A percentile compares a stretch with the other conserved stretches of the same genome.
These are phyloP conservation scores for Andrena minutula DNA, from an alignment of 2,888 invertebrate species.

Conservation along the genomic window DNA sequence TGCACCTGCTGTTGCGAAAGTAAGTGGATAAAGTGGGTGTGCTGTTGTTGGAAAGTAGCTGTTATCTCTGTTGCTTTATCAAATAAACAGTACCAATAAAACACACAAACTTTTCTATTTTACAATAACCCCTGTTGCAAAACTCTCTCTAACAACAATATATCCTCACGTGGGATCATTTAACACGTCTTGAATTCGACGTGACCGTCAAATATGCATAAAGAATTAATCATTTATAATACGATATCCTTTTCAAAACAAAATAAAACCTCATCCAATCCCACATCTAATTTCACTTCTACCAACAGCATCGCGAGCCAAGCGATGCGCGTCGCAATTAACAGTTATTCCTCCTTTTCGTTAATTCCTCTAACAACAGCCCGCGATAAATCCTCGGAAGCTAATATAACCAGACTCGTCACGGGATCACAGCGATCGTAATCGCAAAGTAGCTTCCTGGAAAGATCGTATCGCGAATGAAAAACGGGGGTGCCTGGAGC, in stretches of 20 bases:
- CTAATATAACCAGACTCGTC: slow-evolving; percentile 15
- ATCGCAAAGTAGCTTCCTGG: slow-evolving; percentile 7
- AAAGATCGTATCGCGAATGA: slow-evolving; percentile 31
- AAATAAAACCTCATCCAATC: too few relatives aligned
- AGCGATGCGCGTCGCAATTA: background rate
- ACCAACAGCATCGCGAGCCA: background rate
- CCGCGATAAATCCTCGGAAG: background rate
- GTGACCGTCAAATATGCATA: too few relatives aligned
- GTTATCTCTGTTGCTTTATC: background rate
- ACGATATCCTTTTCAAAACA: too few relatives aligned
- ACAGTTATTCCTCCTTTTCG: background rate
- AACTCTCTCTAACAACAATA: background rate
- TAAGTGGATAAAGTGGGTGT: slow-evolving; percentile 44
- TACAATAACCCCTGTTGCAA: background rate
- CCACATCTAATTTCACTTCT: too few relatives aligned
- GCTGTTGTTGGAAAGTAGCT: background rate
- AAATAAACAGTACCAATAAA: background rate
- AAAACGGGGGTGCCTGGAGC: background rate
- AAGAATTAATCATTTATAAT: too few relatives aligned
- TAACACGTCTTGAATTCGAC: too few relatives aligned
- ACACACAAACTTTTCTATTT: background rate
- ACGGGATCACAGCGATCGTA: slow-evolving; percentile 16
- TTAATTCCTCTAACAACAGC: background rate
- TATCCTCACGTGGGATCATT: background rate
- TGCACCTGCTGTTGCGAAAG: slow-evolving; percentile 52